Evolutionary conservation across 2,888 invertebrate species (phyloP).

Genomic region (Drosophila stalkeri): DNA sequence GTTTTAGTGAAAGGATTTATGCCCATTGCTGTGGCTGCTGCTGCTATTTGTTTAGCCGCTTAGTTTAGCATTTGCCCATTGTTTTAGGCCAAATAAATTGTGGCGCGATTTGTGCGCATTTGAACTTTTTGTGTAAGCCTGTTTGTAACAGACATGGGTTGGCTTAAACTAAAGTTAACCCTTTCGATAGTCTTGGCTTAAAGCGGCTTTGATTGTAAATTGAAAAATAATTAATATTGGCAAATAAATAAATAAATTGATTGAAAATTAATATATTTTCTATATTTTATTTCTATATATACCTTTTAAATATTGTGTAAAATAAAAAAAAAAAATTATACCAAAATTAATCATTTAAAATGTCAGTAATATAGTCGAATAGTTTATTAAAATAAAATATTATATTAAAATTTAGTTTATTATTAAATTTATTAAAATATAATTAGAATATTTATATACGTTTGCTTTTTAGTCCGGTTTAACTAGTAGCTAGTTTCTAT

Average conservation of each 20-base stretch:
- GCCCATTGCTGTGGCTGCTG: slow-evolving; percentile 47
- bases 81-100: slow-evolving; percentile 59
- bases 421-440: no score
- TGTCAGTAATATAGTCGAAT: neutral
- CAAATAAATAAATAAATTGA: no score
- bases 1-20: slow-evolving; percentile 74
- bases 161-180: slow-evolving; percentile 18
- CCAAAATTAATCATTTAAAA: neutral
- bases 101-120: slow-evolving; percentile 32
- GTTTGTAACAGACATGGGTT: slow-evolving; percentile 19
- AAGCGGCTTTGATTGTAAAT: neutral
- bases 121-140: slow-evolving; percentile 48
- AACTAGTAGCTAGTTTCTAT: no score
- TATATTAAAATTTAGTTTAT: neutral
- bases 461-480: no score
- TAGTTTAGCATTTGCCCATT: slow-evolving; percentile 68
- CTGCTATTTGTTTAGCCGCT: slow-evolving; percentile 76
- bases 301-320: neutral
- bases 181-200: neutral
- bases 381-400: neutral
- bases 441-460: no score
- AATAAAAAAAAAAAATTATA: neutral
- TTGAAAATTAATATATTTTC: neutral
- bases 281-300: neutral
- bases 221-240: neutral